phyloP scores from a whole-genome alignment of 1,140 invertebrate genomes.

The Holotrichia oblita region DNA sequence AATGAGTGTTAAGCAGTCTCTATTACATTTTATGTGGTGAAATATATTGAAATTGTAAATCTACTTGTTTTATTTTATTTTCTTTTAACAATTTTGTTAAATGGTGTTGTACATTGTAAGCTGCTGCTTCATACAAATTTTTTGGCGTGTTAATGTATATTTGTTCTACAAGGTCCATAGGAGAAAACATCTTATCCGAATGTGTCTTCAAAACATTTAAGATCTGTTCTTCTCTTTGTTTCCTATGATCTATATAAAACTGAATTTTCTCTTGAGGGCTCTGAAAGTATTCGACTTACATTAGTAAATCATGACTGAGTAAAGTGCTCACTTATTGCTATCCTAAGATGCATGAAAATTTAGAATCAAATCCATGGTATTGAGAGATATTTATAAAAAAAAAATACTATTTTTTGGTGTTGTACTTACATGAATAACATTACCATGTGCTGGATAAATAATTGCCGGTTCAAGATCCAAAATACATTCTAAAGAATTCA shows the following conservation, averaged over 20 bases:
- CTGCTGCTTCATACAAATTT: slow-evolving; percentile 78
- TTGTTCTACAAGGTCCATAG: slow-evolving; percentile 82
- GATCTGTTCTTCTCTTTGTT: slow-evolving; percentile 87
- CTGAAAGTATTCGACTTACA: slow-evolving; percentile 58
- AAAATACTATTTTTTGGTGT: not conserved
- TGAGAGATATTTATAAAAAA: no score
- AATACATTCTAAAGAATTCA: slow-evolving; percentile 87
- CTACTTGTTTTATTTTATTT: slow-evolving; percentile 66
- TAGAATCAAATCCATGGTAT: no score
- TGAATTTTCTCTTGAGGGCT: slow-evolving; percentile 77
- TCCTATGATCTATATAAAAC: slow-evolving; percentile 89
- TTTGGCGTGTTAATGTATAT: slow-evolving; percentile 83
- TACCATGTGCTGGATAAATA: slow-evolving; percentile 96
- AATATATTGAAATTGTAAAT: slow-evolving; percentile 60
- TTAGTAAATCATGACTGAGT: no score
- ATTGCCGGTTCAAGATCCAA: slow-evolving; percentile 75
- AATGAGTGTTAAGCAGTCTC: not conserved
- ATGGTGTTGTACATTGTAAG: slow-evolving; percentile 86
- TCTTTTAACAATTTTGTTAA: slow-evolving; percentile 87
- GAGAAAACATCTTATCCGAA: slow-evolving; percentile 64
- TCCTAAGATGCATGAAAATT: no score
- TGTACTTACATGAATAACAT: slow-evolving; percentile 75
- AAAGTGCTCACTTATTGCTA: no score
- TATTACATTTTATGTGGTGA: slow-evolving; percentile 40
- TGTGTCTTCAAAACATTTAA: slow-evolving; percentile 71